Evolutionary conservation across 2,797 vertebrate genomes (phyloP).

Genomic region (Florisuga fusca): DNA sequence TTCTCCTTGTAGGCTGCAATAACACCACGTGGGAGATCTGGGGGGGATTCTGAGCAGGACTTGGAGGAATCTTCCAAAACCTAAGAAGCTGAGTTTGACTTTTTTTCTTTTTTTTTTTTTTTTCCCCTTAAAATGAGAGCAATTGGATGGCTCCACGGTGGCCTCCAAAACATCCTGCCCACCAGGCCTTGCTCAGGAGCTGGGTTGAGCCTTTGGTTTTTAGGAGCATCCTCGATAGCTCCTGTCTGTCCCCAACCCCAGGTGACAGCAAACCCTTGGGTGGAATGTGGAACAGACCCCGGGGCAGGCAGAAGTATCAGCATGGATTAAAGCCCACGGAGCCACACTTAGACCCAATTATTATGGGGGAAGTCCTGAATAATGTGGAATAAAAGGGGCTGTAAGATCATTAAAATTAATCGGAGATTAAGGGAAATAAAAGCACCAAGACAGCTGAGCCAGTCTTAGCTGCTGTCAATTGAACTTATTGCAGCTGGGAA

Average conservation of each 20-base stretch:
- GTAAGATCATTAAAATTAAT: constrained; percentile 68
- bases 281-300: not conserved
- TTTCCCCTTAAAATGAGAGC: no score
- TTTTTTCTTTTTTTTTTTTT: no score
- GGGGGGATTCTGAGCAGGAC: no score
- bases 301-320: not conserved
- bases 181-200: no score
- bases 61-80: no score
- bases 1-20: no score
- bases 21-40: no score
- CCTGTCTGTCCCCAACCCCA: accelerated
- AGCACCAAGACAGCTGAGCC: constrained; percentile 62
- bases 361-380: constrained; percentile 45
- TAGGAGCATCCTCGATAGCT: not conserved
- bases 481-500: constrained; percentile 64
- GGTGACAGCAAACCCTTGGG: not conserved
- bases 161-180: no score
- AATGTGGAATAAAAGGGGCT: constrained; percentile 59
- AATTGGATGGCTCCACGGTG: no score
- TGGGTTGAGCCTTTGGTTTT: not conserved
- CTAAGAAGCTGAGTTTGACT: no score
- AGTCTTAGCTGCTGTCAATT: constrained; percentile 52
- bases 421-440: constrained; percentile 63
- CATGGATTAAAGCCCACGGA: not conserved
- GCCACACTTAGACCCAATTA: constrained; percentile 42